Percentiles rank a stretch among this genome's conserved stretches.
These are phyloP conservation scores for Caenorhabditis japonica DNA, from an alignment of 2,888 invertebrate genomes.

Conservation along the genomic window DNA sequence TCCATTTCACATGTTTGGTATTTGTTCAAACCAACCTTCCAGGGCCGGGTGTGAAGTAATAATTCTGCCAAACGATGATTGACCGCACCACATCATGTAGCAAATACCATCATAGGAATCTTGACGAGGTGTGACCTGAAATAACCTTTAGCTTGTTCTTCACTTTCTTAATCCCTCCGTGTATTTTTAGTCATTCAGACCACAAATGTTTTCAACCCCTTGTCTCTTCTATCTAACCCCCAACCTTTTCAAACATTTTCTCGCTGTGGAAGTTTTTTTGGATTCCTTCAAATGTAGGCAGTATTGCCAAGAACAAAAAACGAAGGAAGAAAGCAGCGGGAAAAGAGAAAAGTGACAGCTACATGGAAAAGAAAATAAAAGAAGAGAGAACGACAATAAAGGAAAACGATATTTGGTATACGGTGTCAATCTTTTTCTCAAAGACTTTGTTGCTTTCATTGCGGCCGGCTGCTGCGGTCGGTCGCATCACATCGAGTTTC, in stretches of 20 bases:
- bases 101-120: constrained; percentile 76
- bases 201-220: background rate
- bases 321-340: constrained; percentile 11
- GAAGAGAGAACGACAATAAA: background rate
- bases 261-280: constrained; percentile 18
- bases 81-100: constrained; percentile 78
- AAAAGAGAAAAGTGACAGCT: constrained; percentile 25
- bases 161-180: background rate
- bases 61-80: constrained; percentile 73
- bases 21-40: constrained; percentile 60
- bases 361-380: constrained; percentile 11
- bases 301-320: constrained; percentile 12
- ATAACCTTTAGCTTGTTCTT: constrained; percentile 29
- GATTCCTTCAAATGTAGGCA: constrained; percentile 8
- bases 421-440: constrained; percentile 42
- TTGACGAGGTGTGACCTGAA: constrained; percentile 73
- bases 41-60: constrained; percentile 77
- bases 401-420: constrained; percentile 46
- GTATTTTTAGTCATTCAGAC: background rate
- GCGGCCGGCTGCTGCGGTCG: constrained; percentile 20
- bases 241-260: constrained; percentile 38
- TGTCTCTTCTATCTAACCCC: constrained; percentile 7
- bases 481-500: constrained; percentile 1
- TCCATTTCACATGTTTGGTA: constrained; percentile 19
- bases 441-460: constrained; percentile 16